These are phyloP conservation scores for Tubiluchus corallicola DNA, from an alignment of 2,888 invertebrate species.

Conservation along the genomic window DNA sequence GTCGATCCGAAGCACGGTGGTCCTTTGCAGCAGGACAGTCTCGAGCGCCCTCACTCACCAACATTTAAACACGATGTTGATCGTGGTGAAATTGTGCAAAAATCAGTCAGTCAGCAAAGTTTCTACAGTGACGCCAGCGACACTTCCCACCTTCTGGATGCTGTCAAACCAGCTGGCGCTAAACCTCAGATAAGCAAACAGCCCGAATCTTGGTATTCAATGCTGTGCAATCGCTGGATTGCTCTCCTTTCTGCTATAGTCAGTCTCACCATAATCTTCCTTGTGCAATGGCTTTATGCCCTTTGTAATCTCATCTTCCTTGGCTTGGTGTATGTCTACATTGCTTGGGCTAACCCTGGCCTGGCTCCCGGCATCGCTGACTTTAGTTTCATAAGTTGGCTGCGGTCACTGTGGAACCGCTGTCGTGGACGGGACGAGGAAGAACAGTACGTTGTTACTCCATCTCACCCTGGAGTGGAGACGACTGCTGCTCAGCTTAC, in stretches of 20 bases:
- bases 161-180: neutral
- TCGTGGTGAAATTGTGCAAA: too few relatives aligned
- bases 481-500: slow-evolving; percentile 70
- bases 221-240: slow-evolving; percentile 82
- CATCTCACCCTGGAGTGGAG: slow-evolving; percentile 41
- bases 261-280: slow-evolving; percentile 71
- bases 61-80: too few relatives aligned
- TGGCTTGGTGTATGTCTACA: slow-evolving; percentile 75
- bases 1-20: slow-evolving; percentile 48
- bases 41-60: slow-evolving; percentile 7
- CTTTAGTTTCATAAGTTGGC: slow-evolving; percentile 28
- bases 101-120: too few relatives aligned
- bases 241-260: slow-evolving; percentile 73
- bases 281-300: slow-evolving; percentile 85
- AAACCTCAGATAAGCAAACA: slow-evolving; percentile 40
- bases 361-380: slow-evolving; percentile 63
- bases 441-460: slow-evolving; percentile 29
- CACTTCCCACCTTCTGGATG: slow-evolving; percentile 14
- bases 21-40: slow-evolving; percentile 18
- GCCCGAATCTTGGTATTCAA: slow-evolving; percentile 84
- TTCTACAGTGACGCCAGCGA: slow-evolving; percentile 8
- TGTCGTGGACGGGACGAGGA: neutral
- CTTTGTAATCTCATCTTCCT: slow-evolving; percentile 59
- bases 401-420: slow-evolving; percentile 16
- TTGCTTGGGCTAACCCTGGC: slow-evolving; percentile 83